Base-by-base conservation (phyloP, 2,113 vertebrate species). In the Tiliqua scincoides region DNA sequence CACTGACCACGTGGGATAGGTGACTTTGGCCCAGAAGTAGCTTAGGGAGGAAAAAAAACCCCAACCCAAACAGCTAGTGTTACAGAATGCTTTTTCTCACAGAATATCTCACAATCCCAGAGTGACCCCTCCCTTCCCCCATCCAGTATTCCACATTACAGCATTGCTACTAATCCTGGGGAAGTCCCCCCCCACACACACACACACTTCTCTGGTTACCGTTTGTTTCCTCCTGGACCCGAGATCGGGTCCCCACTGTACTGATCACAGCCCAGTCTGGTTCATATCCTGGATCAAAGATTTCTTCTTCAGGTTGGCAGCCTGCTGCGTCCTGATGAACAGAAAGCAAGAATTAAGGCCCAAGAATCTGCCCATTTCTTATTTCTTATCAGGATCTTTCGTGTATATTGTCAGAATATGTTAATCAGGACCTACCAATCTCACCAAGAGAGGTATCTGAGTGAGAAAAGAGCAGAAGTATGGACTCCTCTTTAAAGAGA, bases 221-320 rank as follows among this genome's bases (percentile, higher is more conserved):
- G 83, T 79, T 85, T 25, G 94, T 90, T 94, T 95, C 95, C 86
- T 96, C 97, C 1, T 91, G 82, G 7, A 63, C 73, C 6, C 76
- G 91, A 15, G 80, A 52, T 54, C 57, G 88, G 0, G 93, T 91
- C 85, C 97, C 97, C 93, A 98, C 98, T 0, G 97, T 97, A 95
- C 98, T 98, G 93, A 99, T 98, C 17, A 99, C 97, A 0, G 98
- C 98, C 98, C 98, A 99, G 91, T 99, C 98, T 0, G 98, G 98
- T 87, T 99, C 98, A 52, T 98, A 99, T 0, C 98, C 98, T 0
- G 98, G 98, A 91, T 99, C 98, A 85, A 97, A 99, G 78, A 97
- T 97, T 0, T 97, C 96, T 2, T 98, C 98, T 85, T 98, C 97
- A 0, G 78, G 94, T 2, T 91, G 78, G 4, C 93, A 93, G 32